Evolutionary conservation across 2,888 invertebrate genomes (phyloP), one percentile per base, ranked within the genome.

Genomic region (Lamellibrachia satsuma): DNA sequence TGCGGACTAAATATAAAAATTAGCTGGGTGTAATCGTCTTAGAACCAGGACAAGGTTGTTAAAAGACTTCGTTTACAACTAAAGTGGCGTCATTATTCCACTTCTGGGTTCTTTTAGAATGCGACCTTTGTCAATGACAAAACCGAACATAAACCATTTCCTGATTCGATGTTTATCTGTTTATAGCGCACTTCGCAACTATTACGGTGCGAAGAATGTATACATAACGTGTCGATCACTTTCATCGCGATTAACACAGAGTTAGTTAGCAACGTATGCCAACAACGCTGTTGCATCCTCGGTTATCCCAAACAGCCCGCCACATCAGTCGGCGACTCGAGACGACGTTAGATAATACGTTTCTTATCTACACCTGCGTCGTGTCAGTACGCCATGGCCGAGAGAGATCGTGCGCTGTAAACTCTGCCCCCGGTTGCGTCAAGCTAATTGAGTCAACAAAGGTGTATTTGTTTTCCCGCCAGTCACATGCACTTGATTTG

Each of bases 301-400:
- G 75, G 75, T 3, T 15, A 75, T 22, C 75, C 75, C 75, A 22
- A 75, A 22, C 75, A 75, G n/a, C 22, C n/a, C 75, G 75, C 15
- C 15, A 15, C 75, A 75, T 75, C 75, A 22, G 75, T n/a, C 22
- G 75, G 22, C 75, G 15, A 22, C 75, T 75, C 22, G 22, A 75
- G n/a, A 75, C 75, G 15, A 75, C 75, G 75, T 75, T n/a, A 75
- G 75, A 75, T 75, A 75, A 75, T 6, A 15, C 75, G 75, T 22
- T n/a, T 75, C 75, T 75, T 75, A 75, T 75, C 75, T 75, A 22
- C 75, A 75, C 75, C 75, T 75, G 75, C 22, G 75, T 75, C 75
- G 75, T 75, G 75, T 75, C 75, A 75, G 55, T 22, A 75, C 75
- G 1, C 15, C 75, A n/a, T 75, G 75, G 75, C 15, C 75, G 11